Conservation (phyloP, 2,797 vertebrate genomes). For the Champsocephalus gunnari region DNA sequence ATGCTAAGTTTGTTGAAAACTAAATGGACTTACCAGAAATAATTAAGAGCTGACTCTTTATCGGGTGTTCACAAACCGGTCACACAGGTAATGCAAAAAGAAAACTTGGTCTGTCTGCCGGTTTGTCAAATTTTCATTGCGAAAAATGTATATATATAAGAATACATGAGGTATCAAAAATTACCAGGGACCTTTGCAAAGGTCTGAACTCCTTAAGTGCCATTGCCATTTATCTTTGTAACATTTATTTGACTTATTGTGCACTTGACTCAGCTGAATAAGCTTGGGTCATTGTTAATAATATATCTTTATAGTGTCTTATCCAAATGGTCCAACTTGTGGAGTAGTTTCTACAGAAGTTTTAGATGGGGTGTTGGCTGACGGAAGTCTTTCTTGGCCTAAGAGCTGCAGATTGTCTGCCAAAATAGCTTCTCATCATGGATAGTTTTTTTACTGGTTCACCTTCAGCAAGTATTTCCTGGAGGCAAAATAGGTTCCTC, state of each 20-base stretch:
- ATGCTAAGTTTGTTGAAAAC: too few relatives aligned
- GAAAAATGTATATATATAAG: not conserved
- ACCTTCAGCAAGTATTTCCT: not conserved
- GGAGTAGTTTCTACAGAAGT: too few relatives aligned
- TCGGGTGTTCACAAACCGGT: too few relatives aligned
- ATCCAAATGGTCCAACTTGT: too few relatives aligned
- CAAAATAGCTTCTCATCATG: not conserved
- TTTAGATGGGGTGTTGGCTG: too few relatives aligned
- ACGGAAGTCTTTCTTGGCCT: not conserved
- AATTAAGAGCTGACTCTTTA: too few relatives aligned
- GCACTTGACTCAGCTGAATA: not conserved
- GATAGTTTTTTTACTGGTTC: conserved; percentile 4
- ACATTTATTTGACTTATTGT: not conserved
- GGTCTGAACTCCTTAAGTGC: too few relatives aligned
- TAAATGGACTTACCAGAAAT: too few relatives aligned
- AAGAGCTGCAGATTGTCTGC: not conserved
- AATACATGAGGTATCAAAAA: not conserved
- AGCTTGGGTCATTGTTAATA: not conserved
- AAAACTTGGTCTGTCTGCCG: not conserved
- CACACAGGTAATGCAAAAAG: too few relatives aligned
- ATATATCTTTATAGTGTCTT: not conserved
- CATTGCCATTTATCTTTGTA: too few relatives aligned
- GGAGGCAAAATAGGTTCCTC: not conserved
- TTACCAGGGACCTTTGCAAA: too few relatives aligned
- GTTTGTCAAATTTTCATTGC: not conserved